phyloP scores from a whole-genome alignment of 2,888 invertebrate species.

The Electrophaes corylata region DNA sequence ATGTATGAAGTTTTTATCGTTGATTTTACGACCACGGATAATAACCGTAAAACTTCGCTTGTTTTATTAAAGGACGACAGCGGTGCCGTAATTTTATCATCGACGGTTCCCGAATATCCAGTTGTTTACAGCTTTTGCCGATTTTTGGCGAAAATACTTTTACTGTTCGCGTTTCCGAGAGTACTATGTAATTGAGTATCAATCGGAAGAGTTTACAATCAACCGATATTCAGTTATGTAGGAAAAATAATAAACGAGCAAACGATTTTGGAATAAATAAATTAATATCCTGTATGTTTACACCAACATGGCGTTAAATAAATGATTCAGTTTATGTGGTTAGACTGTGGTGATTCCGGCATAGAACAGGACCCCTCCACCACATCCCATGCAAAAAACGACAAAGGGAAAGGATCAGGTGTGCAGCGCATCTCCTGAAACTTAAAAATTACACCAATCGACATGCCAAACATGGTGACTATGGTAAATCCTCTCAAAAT shows the following conservation, averaged over 20 bases:
- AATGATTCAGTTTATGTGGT: no score
- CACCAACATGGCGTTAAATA: no score
- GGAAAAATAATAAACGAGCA: neutral
- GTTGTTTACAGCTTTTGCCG: conserved; percentile 23
- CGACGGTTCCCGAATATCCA: conserved; percentile 18
- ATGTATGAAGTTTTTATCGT: conserved; percentile 49
- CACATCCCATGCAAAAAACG: no score
- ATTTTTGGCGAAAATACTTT: conserved; percentile 27
- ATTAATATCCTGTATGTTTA: no score
- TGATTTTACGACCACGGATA: conserved; percentile 45
- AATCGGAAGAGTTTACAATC: conserved; percentile 18
- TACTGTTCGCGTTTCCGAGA: conserved; percentile 7
- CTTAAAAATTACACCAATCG: no score
- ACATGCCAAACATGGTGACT: no score
- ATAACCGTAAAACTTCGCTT: conserved; percentile 48
- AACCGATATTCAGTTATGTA: conserved; percentile 11
- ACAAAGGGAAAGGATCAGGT: no score
- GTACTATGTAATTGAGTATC: conserved; percentile 7
- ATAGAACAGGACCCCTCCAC: no score
- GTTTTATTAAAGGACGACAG: conserved; percentile 39
- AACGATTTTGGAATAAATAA: neutral
- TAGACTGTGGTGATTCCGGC: no score
- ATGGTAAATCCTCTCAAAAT: no score
- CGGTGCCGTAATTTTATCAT: conserved; percentile 36
- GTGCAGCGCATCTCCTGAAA: no score